Base-by-base conservation (phyloP, 30 jellyfish, hydroid and myxozoan species). In the Aurelia aurita region DNA sequence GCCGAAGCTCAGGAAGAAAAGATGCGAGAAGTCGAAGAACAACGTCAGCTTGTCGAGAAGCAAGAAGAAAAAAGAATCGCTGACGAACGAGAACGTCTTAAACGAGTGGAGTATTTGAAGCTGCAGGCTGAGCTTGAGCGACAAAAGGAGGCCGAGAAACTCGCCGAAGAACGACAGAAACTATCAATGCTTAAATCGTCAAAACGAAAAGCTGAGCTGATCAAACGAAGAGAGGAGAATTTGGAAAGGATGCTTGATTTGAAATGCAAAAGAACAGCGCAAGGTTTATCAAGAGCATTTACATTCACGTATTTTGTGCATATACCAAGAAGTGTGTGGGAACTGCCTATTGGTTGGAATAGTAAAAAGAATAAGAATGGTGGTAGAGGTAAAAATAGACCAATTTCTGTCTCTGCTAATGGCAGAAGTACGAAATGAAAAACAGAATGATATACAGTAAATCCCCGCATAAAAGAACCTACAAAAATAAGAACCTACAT, bases 241-340 rank as follows among this genome's bases (percentile, higher is more conserved):
- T 51, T 80, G 25, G 90, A 89, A 18, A 64, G 89, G 27, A 62
- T 79, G 86, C 59, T 53, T 26, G 87, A 63, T 44, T 74, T 80
- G 79, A 81, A 74, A 43, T 51, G 80, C 57, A 89, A 61, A 31
- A 51, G 87, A 39, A 60, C 58, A 14, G 51, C 80, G 3, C 97
- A 89, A 29, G 65, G 83, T 28, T 62, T 81, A 9, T 54, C 89
- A 25, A 89, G 90, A 54, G 67, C 97, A 11, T 74, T 64, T 18
- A 81, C 89, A 2, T 89, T 89, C 69, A 77, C 97, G 7, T 89
- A 89, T 53, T 89, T 89, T 58, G 97, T 89, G 22, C 93, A 89
- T 44, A 76, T 89, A n/a, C 97, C 97, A 19, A 65, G 93, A 69
- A 54, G 80, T 23, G 87, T 89, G 29, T 89, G 97, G 97, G 97